These are phyloP conservation scores for Drosophila azteca DNA, from an alignment of 1,140 invertebrate genomes.

Conservation along the genomic window DNA sequence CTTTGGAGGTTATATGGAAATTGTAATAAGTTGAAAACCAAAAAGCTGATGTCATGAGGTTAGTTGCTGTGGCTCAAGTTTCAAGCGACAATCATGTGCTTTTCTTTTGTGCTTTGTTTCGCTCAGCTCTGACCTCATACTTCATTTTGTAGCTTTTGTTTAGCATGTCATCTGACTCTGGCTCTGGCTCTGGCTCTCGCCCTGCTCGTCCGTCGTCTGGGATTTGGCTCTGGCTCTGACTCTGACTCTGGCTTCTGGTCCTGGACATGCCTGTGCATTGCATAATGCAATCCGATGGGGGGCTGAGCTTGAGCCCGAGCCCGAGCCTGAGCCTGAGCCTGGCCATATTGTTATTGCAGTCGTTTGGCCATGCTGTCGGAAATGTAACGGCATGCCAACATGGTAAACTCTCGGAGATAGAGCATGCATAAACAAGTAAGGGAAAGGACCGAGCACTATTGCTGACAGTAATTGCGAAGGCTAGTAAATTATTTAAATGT, in stretches of 20 bases:
- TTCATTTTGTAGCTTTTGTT: conserved; percentile 81
- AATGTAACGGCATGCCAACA: conserved; percentile 66
- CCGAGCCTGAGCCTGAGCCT: conserved; percentile 21
- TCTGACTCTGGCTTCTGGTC: conserved; percentile 14
- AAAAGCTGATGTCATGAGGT: conserved; percentile 82
- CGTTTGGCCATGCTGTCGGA: conserved; percentile 49
- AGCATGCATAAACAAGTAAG: conserved; percentile 45
- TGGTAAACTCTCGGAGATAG: conserved; percentile 16
- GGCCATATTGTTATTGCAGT: conserved; percentile 33
- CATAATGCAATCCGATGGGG: conserved; percentile 64
- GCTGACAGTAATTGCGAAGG: conserved; percentile 64
- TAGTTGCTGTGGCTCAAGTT: conserved; percentile 79
- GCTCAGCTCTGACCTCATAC: conserved; percentile 67
- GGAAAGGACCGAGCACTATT: conserved; percentile 59
- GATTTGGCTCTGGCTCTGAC: conserved; percentile 2
- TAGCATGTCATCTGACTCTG: conserved; percentile 59
- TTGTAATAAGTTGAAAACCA: conserved; percentile 81
- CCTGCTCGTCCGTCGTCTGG: conserved; percentile 4
- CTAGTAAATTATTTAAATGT: conserved; percentile 68
- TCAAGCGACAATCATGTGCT: conserved; percentile 80
- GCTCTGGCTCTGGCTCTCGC: neutral
- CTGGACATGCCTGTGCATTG: conserved; percentile 26
- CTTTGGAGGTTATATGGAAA: conserved; percentile 75
- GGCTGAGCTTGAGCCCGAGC: conserved; percentile 23
- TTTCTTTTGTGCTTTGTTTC: conserved; percentile 61